A percentile compares a stretch with the other conserved stretches of the same genome.
Evolutionary conservation across 2,888 invertebrate genomes (phyloP).

Genomic region (Hemaris fuciformis): DNA sequence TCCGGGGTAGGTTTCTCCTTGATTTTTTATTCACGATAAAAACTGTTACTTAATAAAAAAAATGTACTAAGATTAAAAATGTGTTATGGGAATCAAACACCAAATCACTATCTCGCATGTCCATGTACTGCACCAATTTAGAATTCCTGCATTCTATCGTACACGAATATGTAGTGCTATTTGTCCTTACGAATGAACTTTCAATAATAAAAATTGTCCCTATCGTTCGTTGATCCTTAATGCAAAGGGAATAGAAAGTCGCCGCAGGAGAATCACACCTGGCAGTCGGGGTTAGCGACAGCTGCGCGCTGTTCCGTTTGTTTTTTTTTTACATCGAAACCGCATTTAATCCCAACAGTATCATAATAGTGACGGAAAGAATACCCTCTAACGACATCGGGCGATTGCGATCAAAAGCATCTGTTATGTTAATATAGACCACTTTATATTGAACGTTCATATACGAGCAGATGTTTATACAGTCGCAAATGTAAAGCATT

Average conservation of each 20-base stretch:
- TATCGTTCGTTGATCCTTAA: constrained; percentile 31
- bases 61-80: no score
- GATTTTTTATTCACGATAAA: no score
- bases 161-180: not conserved
- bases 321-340: constrained; percentile 25
- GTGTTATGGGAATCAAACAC: no score
- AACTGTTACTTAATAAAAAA: no score
- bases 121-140: no score
- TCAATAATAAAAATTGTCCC: not conserved
- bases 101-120: no score
- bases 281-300: constrained; percentile 48
- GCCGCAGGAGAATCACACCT: constrained; percentile 35
- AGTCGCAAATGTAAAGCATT: not conserved
- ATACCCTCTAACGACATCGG: not conserved
- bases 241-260: constrained; percentile 18
- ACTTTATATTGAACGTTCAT: constrained; percentile 9
- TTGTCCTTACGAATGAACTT: not conserved
- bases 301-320: constrained; percentile 46
- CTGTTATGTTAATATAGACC: constrained; percentile 9
- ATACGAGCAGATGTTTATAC: constrained; percentile 1
- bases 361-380: not conserved
- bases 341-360: constrained; percentile 12
- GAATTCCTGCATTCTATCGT: no score
- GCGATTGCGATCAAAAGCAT: constrained; percentile 6
- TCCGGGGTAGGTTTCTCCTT: no score